Conservation (phyloP, 2,113 vertebrate genomes). For the Oncorhynchus clarkii region DNA sequence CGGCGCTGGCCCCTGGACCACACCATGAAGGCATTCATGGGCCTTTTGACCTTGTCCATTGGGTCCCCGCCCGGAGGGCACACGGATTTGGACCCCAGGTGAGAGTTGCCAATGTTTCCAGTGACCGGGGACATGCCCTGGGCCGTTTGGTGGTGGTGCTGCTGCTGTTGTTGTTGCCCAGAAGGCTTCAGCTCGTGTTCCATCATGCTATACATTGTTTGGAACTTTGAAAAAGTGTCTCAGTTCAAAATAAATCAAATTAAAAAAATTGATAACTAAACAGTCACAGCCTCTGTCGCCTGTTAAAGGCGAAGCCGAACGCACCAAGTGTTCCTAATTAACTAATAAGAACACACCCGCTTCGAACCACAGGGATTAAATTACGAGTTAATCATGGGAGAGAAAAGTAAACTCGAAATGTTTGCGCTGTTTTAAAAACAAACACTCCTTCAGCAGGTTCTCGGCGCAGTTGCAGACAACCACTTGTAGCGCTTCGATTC, state of each 20-base stretch:
- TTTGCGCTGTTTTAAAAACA: neutral
- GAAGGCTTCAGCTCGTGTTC: conserved; percentile 77
- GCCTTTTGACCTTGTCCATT: conserved; percentile 82
- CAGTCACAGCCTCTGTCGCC: conserved; percentile 21
- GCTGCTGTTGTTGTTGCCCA: conserved; percentile 54
- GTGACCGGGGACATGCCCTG: conserved; percentile 63
- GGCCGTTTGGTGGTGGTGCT: conserved; percentile 56
- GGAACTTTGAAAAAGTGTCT: neutral
- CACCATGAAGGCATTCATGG: conserved; percentile 99
- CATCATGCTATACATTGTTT: conserved; percentile 79
- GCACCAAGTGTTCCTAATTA: conserved; percentile 49
- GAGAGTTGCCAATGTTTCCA: conserved; percentile 46
- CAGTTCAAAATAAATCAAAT: conserved; percentile 13
- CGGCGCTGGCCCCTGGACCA: conserved; percentile 89
- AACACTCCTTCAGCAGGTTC: conserved; percentile 14
- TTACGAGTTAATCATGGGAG: neutral
- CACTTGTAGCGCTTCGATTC: conserved; percentile 61
- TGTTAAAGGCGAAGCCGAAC: conserved; percentile 32
- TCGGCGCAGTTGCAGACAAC: conserved; percentile 11
- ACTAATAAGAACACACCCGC: conserved; percentile 7
- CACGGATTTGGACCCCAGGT: conserved; percentile 62
- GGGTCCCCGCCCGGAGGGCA: conserved; percentile 67
- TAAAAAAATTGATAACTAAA: neutral
- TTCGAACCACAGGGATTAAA: neutral
- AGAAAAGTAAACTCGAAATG: neutral